Evolutionary conservation across 2,888 invertebrate genomes (phyloP).

Genomic region (Phragmatobia fuliginosa): DNA sequence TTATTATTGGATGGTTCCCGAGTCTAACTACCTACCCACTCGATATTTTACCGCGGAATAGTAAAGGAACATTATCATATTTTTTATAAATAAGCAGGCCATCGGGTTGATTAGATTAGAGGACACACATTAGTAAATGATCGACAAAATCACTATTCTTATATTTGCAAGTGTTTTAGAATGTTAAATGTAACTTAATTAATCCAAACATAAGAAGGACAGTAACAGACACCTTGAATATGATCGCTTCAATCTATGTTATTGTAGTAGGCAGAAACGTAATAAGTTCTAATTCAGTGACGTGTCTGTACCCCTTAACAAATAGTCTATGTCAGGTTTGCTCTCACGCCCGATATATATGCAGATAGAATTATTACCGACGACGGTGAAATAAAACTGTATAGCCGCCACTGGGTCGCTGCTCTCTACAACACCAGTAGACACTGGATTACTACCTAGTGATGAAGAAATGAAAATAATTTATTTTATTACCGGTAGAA

Average conservation of each 20-base stretch:
- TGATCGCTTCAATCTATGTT: background rate
- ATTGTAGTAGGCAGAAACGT: conserved; percentile 2
- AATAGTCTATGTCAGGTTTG: conserved; percentile 47
- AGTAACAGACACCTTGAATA: background rate
- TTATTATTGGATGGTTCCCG: too few species aligned
- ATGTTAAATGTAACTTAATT: too few species aligned
- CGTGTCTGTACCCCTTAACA: conserved; percentile 37
- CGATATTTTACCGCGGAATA: background rate
- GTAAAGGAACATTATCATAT: too few species aligned
- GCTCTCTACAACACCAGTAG: conserved; percentile 19
- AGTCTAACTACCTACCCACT: too few species aligned
- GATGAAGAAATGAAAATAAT: conserved; percentile 76
- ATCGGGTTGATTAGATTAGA: too few species aligned
- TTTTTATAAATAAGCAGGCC: too few species aligned
- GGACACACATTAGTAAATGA: background rate
- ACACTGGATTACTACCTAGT: conserved; percentile 60
- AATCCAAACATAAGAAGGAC: too few species aligned
- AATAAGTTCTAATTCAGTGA: conserved; percentile 9
- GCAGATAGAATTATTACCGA: conserved; percentile 74
- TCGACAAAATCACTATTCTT: background rate
- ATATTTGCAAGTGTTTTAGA: background rate
- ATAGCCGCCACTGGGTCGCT: conserved; percentile 43
- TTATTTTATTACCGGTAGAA: conserved; percentile 75
- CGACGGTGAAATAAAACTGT: conserved; percentile 72
- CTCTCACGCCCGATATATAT: conserved; percentile 68